Evolutionary conservation across 2,113 vertebrate genomes (phyloP), one percentile per base, ranked within the genome.

Genomic region (Ploceus nigricollis): DNA sequence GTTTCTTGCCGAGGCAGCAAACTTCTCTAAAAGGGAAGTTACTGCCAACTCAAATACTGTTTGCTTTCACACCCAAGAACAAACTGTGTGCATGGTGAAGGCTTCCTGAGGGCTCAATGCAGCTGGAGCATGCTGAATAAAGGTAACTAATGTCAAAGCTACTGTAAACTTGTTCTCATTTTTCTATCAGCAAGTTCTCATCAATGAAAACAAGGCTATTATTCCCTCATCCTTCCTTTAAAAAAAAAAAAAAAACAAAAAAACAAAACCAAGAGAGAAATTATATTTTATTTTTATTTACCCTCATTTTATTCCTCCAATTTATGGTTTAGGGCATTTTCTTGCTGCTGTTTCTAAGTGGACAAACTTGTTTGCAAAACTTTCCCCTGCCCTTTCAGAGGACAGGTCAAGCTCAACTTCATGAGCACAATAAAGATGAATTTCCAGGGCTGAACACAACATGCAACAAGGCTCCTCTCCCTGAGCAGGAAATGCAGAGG

Each of bases 1-100:
- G 98, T 98, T 99, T 99, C 99, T 98, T 99, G 99, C 99, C 97
- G 98, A 99, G 98, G 98, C 98, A 99, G 99, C 99, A 99, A 98
- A 99, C 98, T 98, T 98, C 97, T 98, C 98, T 95, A 97, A 98
- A 98, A 98, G 98, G 98, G 98, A 98, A 98, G 96, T 96, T 90
- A 94, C 98, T 99, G 99, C 99, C 99, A 99, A 99, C 97, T 98
- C 98, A 99, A 99, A 99, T 98, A 99, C 97, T 98, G 98, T 98
- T 98, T 97, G 94, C 97, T 98, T 98, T 98, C 98, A 98, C 98
- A 98, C 97, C 98, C 98, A 98, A 98, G 98, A 98, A 98, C 98
- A 98, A 99, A 98, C 97, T 98, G 98, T 97, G 98, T 98, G 98
- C 97, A 98, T 86, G 98, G 84, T 75, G 96, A 97, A 98, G 98